phyloP scores from a whole-genome alignment of 2,888 invertebrate species.

The Camptogramma bilineatum region DNA sequence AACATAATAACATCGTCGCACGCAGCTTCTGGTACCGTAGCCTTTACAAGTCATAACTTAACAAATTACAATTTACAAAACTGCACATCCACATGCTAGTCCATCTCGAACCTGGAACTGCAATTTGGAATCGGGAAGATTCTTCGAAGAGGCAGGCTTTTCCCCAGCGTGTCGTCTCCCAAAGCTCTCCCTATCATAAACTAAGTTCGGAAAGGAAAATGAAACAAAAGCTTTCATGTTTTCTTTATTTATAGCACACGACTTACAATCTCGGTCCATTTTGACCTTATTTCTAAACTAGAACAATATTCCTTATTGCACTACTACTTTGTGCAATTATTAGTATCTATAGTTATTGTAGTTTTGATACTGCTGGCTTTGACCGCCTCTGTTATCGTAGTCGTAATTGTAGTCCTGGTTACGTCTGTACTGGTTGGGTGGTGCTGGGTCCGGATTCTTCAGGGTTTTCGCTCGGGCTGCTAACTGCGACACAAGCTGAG shows the following conservation, averaged over 20 bases:
- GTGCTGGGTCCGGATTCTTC: constrained; percentile 61
- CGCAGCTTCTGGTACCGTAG: neutral
- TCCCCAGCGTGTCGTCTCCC: neutral
- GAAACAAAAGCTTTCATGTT: constrained; percentile 32
- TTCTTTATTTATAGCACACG: constrained; percentile 32
- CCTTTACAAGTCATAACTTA: constrained; percentile 15
- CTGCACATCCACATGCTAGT: constrained; percentile 7
- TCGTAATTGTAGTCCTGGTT: constrained; percentile 55
- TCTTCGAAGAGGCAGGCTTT: constrained; percentile 9
- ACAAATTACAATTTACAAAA: neutral
- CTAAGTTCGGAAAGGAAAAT: constrained; percentile 28
- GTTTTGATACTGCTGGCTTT: constrained; percentile 59
- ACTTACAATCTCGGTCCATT: constrained; percentile 21
- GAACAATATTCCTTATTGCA: neutral
- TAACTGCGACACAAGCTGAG: constrained; percentile 77
- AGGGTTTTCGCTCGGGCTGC: constrained; percentile 79
- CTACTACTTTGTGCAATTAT: constrained; percentile 16
- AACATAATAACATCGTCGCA: too few species aligned
- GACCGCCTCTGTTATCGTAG: constrained; percentile 57
- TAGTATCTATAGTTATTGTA: constrained; percentile 56
- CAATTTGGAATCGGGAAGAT: constrained; percentile 4
- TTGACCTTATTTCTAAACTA: constrained; percentile 17
- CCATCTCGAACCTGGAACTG: constrained; percentile 21
- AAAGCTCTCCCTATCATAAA: neutral
- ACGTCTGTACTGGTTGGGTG: constrained; percentile 56